Evolutionary conservation across 2,888 invertebrate genomes (phyloP), one percentile per base, ranked within the genome.

Genomic region (Tipula lateralis): DNA sequence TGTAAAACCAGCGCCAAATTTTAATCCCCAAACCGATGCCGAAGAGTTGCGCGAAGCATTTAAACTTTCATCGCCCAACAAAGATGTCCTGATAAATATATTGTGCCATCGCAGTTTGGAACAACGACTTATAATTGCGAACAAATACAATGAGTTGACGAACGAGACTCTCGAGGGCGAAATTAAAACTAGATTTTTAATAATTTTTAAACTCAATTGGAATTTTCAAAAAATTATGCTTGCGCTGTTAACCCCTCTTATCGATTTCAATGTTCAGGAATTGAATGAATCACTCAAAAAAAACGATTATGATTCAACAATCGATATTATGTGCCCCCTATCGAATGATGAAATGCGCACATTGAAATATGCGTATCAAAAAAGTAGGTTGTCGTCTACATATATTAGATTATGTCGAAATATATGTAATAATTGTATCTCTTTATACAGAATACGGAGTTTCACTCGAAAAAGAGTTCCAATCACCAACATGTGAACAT

Each of bases 61-160:
- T 97, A 97, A 96, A 91, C 97, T 97, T 16, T 89, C 89, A 44
- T 96, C 97, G 36, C 98, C 98, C 0, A 96, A 98, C 89, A 98
- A 98, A 89, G 95, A 95, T 88, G 92, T 96, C 0, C 95, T 98
- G 87, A 97, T 97, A 85, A 94, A 95, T 87, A 94, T 98, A 12
- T 91, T 99, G 84, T 93, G 95, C 9, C 93, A 93, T 86, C 93
- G 98, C 84, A 94, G 94, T 86, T 97, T 97, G 88, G 93, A 93
- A 39, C 98, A 99, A 90, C 93, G 99, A 85, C 92, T 96, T 87
- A 94, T 96, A 88, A 30, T 82, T 4, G 32, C 32, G 5, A n/a
- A 30, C 7, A 32, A 96, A 97, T 87, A 93, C 94, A 29, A 92
- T 93, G 30, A 94, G 19, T 7, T 66, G 94, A 88, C 97, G 95